phyloP scores from a whole-genome alignment of 2,888 invertebrate species.

The Agriopis leucophaearia region DNA sequence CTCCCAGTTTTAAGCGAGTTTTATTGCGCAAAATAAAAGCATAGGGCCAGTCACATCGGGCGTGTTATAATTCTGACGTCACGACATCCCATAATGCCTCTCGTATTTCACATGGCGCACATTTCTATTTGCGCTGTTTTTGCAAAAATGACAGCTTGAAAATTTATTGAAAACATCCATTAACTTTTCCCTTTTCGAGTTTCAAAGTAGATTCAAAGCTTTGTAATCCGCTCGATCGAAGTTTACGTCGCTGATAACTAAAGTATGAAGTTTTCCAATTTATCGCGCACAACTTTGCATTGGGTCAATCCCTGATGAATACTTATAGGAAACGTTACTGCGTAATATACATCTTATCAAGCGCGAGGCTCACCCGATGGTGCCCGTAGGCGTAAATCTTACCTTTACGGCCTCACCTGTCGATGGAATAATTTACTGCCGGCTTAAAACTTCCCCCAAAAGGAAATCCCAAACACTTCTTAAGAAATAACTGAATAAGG shows the following conservation, averaged over 20 bases:
- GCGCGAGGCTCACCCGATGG: slow-evolving; percentile 73
- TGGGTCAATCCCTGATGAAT: slow-evolving; percentile 75
- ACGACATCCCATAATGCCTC: slow-evolving; percentile 60
- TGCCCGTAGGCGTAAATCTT: slow-evolving; percentile 83
- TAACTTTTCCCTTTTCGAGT: slow-evolving; percentile 58
- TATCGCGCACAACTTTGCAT: slow-evolving; percentile 67
- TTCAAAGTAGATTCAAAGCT: slow-evolving; percentile 49
- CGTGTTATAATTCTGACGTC: slow-evolving; percentile 61
- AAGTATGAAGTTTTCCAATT: slow-evolving; percentile 71
- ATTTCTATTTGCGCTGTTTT: slow-evolving; percentile 60
- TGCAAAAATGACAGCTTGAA: slow-evolving; percentile 57
- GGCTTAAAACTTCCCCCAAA: slow-evolving; percentile 83
- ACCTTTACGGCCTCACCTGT: slow-evolving; percentile 85
- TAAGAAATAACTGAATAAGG: slow-evolving; percentile 84
- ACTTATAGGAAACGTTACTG: slow-evolving; percentile 74
- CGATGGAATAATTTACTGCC: slow-evolving; percentile 85
- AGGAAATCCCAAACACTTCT: slow-evolving; percentile 84
- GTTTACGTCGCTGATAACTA: slow-evolving; percentile 54
- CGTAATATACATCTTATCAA: slow-evolving; percentile 84
- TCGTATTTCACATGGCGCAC: slow-evolving; percentile 61
- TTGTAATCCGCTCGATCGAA: slow-evolving; percentile 48
- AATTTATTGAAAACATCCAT: slow-evolving; percentile 61
- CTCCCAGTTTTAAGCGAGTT: slow-evolving; percentile 80
- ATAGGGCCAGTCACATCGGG: slow-evolving; percentile 55
- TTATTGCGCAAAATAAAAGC: slow-evolving; percentile 72